phyloP scores from a whole-genome alignment of 2,888 invertebrate species.

The Dolichomitus sp. region DNA sequence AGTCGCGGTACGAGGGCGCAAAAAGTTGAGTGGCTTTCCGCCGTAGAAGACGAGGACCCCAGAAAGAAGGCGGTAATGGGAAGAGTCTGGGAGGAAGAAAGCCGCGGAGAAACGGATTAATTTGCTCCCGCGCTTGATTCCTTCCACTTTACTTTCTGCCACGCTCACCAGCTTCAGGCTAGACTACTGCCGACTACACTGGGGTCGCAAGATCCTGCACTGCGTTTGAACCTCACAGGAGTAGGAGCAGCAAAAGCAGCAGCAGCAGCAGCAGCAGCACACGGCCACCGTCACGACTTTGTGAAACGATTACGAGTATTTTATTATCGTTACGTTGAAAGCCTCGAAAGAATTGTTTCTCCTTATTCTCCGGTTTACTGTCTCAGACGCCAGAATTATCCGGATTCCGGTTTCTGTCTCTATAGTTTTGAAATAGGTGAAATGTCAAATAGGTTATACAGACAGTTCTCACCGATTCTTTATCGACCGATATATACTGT shows the following conservation, averaged over 20 bases:
- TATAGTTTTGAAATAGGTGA: neutral
- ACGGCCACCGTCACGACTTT: constrained; percentile 39
- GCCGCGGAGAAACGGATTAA: constrained; percentile 78
- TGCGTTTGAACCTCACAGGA: constrained; percentile 37
- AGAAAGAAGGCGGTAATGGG: constrained; percentile 69
- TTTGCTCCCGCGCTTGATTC: constrained; percentile 72
- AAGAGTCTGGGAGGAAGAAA: constrained; percentile 60
- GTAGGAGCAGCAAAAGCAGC: constrained; percentile 31
- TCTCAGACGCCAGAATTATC: too few relatives aligned
- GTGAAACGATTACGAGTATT: constrained; percentile 64
- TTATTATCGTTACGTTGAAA: constrained; percentile 63
- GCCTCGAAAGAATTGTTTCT: constrained; percentile 40
- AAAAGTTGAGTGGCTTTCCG: constrained; percentile 78
- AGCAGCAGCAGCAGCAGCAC: constrained; percentile 41
- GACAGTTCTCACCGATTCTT: too few relatives aligned
- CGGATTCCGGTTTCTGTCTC: too few relatives aligned
- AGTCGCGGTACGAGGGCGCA: constrained; percentile 35
- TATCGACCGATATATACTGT: neutral
- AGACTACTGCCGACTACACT: constrained; percentile 18
- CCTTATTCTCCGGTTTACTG: neutral
- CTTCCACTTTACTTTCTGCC: constrained; percentile 64
- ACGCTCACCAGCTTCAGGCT: constrained; percentile 14
- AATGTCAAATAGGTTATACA: neutral
- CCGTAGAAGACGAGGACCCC: constrained; percentile 68
- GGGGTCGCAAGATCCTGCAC: constrained; percentile 30